Evolutionary conservation across 2,888 invertebrate genomes (phyloP).

Genomic region (Agriopis aurantiaria): DNA sequence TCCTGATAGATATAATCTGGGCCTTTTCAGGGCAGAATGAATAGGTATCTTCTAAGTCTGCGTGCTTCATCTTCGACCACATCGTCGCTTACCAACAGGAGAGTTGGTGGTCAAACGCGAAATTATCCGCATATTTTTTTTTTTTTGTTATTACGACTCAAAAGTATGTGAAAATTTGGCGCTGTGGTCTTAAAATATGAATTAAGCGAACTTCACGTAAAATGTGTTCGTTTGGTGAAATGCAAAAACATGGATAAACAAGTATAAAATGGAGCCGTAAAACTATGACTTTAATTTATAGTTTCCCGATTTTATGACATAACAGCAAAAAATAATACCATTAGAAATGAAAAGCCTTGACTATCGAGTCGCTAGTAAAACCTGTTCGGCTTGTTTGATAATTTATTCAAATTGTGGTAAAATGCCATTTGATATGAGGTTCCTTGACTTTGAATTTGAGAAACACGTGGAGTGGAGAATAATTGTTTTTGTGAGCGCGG

Average conservation of each 20-base stretch:
- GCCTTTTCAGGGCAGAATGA: too few species aligned
- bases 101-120: too few species aligned
- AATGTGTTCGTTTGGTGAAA: neutral
- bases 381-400: constrained; percentile 22
- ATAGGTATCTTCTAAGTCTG: too few species aligned
- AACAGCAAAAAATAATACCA: constrained; percentile 19
- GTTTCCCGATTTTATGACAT: constrained; percentile 18
- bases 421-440: constrained; percentile 27
- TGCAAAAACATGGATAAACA: neutral
- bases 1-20: too few species aligned
- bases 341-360: constrained; percentile 26
- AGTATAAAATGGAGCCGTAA: neutral
- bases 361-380: constrained; percentile 19
- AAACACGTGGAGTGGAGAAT: constrained; percentile 30
- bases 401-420: constrained; percentile 29
- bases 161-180: too few species aligned
- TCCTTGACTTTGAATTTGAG: constrained; percentile 45
- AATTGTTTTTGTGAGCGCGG: constrained; percentile 10
- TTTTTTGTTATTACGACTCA: too few species aligned
- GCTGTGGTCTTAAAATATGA: too few species aligned
- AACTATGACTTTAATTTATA: neutral
- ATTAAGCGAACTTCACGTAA: neutral
- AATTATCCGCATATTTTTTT: too few species aligned
- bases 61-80: too few species aligned
- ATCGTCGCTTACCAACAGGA: too few species aligned